These are phyloP conservation scores for Parauchenoglanis punctatus DNA, from an alignment of 2,797 vertebrate species.

Conservation along the genomic window DNA sequence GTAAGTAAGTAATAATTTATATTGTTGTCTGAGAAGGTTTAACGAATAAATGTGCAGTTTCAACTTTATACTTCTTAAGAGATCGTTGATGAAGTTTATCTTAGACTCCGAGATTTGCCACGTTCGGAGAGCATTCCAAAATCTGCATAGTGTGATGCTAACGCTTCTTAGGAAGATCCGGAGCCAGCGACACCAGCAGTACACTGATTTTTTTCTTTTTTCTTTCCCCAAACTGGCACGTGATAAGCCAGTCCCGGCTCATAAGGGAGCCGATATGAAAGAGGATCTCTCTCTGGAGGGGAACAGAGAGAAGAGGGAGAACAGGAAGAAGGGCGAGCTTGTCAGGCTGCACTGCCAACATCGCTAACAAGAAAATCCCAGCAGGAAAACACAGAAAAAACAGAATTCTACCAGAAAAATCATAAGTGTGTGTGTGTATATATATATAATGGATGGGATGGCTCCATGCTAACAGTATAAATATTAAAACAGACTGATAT, in stretches of 20 bases:
- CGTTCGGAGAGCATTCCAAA: background rate
- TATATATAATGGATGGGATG: background rate
- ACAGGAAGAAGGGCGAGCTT: background rate
- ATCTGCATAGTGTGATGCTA: background rate
- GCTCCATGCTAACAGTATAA: background rate
- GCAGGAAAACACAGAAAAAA: background rate
- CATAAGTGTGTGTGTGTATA: background rate
- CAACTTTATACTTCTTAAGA: background rate
- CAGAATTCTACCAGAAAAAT: background rate
- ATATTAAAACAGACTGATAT: background rate
- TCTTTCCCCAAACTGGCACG: background rate
- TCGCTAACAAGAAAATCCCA: slow-evolving; percentile 29
- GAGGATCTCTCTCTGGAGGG: background rate
- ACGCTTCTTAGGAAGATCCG: background rate
- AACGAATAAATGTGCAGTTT: background rate
- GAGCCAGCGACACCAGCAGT: background rate
- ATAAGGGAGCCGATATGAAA: slow-evolving; percentile 3
- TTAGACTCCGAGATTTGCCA: background rate
- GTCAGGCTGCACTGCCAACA: slow-evolving; percentile 9
- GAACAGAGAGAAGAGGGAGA: background rate
- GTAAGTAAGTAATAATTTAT: background rate
- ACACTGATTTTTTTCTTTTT: background rate
- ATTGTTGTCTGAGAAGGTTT: background rate
- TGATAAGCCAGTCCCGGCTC: background rate
- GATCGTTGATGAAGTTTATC: background rate